Conservation (phyloP, 2,888 invertebrate genomes). For the Cinara cedri region DNA sequence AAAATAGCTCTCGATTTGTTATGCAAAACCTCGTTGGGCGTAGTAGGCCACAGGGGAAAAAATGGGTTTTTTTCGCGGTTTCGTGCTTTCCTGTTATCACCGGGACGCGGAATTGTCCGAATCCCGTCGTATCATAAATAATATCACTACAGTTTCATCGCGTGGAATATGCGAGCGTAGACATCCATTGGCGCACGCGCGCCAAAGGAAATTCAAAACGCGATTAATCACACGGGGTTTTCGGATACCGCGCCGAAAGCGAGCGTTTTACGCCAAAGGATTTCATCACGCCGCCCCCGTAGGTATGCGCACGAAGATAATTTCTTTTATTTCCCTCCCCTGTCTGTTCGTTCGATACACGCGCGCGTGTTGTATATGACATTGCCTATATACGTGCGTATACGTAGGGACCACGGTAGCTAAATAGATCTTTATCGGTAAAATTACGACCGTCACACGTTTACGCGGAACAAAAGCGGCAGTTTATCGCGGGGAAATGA, state of each 20-base stretch:
- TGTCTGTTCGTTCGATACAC: background rate
- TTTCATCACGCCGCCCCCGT: background rate
- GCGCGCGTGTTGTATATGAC: slow-evolving; percentile 4
- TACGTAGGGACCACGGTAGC: background rate
- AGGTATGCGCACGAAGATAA: background rate
- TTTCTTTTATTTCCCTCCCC: slow-evolving; percentile 11
- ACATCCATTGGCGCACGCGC: too few relatives aligned
- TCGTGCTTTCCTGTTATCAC: too few relatives aligned
- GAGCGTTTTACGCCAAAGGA: background rate
- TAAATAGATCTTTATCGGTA: slow-evolving; percentile 44
- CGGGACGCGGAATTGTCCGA: too few relatives aligned
- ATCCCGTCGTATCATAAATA: too few relatives aligned
- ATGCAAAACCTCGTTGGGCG: too few relatives aligned
- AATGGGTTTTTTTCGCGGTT: too few relatives aligned
- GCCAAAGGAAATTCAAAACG: background rate
- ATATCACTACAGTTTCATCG: too few relatives aligned
- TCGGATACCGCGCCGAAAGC: background rate
- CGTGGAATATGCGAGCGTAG: too few relatives aligned
- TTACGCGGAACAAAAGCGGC: slow-evolving; percentile 8
- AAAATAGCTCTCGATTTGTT: too few relatives aligned
- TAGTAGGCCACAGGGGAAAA: too few relatives aligned
- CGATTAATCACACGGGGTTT: slow-evolving; percentile 18
- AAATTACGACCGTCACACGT: slow-evolving; percentile 42
- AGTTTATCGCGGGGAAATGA: slow-evolving; percentile 12
- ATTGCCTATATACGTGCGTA: background rate